Percentiles rank a stretch among this genome's conserved stretches.
phyloP scores from a whole-genome alignment of 1,140 invertebrate species.

The Papilio dardanus region DNA sequence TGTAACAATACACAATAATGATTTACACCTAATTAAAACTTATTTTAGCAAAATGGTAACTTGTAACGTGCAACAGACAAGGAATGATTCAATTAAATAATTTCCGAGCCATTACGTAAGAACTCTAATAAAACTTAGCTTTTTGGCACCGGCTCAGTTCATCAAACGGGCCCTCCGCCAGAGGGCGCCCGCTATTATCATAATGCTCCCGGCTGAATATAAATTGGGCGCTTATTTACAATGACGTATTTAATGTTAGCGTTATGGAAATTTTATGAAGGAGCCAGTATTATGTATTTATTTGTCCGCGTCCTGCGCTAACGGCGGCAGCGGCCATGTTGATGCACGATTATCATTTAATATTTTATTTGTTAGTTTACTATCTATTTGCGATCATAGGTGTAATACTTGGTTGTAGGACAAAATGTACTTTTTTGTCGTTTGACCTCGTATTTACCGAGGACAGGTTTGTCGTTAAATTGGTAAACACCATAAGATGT shows the following conservation, averaged over 20 bases:
- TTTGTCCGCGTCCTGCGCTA: not conserved
- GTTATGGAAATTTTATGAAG: constrained; percentile 72
- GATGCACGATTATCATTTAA: not conserved
- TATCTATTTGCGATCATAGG: too few relatives aligned
- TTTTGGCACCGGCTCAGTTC: constrained; percentile 51
- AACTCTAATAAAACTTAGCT: constrained; percentile 70
- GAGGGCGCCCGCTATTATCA: constrained; percentile 59
- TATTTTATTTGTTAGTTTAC: not conserved
- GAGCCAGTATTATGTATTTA: constrained; percentile 27
- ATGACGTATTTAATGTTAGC: constrained; percentile 71
- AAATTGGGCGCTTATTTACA: constrained; percentile 74
- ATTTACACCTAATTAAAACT: too few relatives aligned
- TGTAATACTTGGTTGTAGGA: too few relatives aligned
- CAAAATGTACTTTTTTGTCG: too few relatives aligned
- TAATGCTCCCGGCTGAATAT: constrained; percentile 69
- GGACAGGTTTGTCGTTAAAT: too few relatives aligned
- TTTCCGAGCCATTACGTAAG: constrained; percentile 57
- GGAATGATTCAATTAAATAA: constrained; percentile 47
- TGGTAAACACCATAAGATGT: too few relatives aligned
- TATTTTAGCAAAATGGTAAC: too few relatives aligned
- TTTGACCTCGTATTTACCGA: too few relatives aligned
- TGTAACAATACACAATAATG: too few relatives aligned
- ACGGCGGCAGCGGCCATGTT: not conserved
- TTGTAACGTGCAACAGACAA: constrained; percentile 16
- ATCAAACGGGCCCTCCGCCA: constrained; percentile 39